A percentile compares a stretch with the other conserved stretches of the same genome.
Evolutionary conservation across 2,113 vertebrate genomes (phyloP).

Genomic region (Holacanthus passer): DNA sequence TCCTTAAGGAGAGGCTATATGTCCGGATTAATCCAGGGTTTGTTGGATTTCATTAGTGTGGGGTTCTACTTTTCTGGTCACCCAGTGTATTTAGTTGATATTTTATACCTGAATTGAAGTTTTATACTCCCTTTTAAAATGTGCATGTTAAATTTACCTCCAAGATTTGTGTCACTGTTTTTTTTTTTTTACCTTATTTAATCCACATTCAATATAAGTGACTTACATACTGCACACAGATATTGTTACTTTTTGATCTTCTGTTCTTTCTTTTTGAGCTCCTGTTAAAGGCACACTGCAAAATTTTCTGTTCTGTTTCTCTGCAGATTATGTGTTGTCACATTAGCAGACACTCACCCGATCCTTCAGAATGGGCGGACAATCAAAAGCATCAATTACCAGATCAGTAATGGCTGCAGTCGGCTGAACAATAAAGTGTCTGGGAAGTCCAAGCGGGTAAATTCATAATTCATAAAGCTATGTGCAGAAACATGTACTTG

Average conservation of each 20-base stretch:
- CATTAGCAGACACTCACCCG: conserved; percentile 94
- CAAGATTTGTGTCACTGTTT: not conserved
- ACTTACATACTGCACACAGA: not conserved
- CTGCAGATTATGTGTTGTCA: conserved; percentile 94
- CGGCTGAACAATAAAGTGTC: conserved; percentile 97
- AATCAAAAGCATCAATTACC: conserved; percentile 92
- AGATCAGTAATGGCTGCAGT: conserved; percentile 96
- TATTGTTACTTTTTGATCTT: not conserved
- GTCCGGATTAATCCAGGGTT: too few species aligned
- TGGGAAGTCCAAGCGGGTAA: conserved; percentile 97
- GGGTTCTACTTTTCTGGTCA: not conserved
- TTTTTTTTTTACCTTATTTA: not conserved
- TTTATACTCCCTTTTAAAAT: not conserved
- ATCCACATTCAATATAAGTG: not conserved
- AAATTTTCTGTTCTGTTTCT: conserved; percentile 11
- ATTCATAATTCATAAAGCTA: not conserved
- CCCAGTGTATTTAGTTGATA: not conserved
- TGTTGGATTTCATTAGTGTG: too few species aligned
- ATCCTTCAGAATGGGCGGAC: conserved; percentile 90
- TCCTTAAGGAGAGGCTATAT: too few species aligned
- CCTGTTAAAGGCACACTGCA: not conserved
- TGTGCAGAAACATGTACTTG: not conserved
- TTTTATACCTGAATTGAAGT: not conserved
- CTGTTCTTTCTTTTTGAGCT: not conserved
- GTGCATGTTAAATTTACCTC: not conserved